A percentile compares a stretch with the other conserved stretches of the same genome.
Evolutionary conservation across 2,888 invertebrate species (phyloP).

Genomic region (Megaustenia siamemsis): DNA sequence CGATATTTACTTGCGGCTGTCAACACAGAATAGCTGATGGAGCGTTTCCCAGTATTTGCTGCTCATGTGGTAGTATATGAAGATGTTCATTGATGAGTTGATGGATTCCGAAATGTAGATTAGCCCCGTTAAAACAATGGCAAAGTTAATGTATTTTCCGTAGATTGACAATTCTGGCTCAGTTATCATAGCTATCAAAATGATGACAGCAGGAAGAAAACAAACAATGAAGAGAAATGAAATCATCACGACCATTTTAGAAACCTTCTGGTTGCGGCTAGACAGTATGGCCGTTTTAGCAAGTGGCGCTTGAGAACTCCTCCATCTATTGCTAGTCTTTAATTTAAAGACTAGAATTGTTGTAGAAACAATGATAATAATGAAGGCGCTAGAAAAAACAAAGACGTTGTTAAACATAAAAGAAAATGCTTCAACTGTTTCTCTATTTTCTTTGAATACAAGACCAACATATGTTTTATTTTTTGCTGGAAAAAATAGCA

Average conservation of each 20-base stretch:
- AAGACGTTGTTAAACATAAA: conserved; percentile 2
- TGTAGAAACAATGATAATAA: not conserved
- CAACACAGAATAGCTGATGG: not conserved
- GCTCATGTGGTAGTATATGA: conserved; percentile 24
- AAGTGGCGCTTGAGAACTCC: not conserved
- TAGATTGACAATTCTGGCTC: not conserved
- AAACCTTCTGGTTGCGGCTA: not conserved
- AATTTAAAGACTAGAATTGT: not conserved
- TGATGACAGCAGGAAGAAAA: not conserved
- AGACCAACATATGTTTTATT: not conserved
- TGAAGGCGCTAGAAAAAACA: not conserved
- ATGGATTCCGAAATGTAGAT: not conserved
- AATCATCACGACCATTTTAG: conserved; percentile 5
- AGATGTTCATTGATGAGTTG: conserved; percentile 3
- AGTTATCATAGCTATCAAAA: not conserved
- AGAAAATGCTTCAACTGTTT: not conserved
- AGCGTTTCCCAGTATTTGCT: not conserved
- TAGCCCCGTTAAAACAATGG: not conserved
- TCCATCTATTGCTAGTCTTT: not conserved
- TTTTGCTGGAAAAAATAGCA: not conserved
- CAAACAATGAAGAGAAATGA: not conserved
- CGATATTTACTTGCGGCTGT: too few relatives aligned
- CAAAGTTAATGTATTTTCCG: not conserved
- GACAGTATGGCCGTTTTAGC: not conserved
- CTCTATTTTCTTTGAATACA: not conserved